Evolutionary conservation across 2,888 invertebrate species (phyloP).

Genomic region (Sialis fuliginosa): DNA sequence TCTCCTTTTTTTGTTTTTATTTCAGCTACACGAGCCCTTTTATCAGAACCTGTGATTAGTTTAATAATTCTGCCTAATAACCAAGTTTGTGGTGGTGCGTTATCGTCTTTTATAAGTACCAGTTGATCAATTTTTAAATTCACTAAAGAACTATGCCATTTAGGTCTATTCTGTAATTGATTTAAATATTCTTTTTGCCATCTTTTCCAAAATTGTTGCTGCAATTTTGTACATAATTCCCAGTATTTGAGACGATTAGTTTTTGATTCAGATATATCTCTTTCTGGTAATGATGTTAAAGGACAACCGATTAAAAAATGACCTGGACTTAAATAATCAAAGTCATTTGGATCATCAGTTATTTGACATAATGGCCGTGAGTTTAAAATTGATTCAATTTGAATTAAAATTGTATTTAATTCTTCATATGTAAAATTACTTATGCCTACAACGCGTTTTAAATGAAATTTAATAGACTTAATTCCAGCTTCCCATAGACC

Average conservation of each 20-base stretch:
- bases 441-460: conserved; percentile 11
- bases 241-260: background rate
- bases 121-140: background rate
- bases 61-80: background rate
- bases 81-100: background rate
- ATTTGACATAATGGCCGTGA: conserved; percentile 11
- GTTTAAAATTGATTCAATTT: conserved; percentile 13
- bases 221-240: conserved; percentile 12
- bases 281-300: conserved; percentile 7
- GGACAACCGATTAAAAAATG: conserved; percentile 6
- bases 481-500: conserved; percentile 15
- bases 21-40: background rate
- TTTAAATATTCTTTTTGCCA: conserved; percentile 1
- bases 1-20: background rate
- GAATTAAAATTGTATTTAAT: conserved; percentile 10
- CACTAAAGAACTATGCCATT: background rate
- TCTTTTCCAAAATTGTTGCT: conserved; percentile 16
- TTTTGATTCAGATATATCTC: background rate
- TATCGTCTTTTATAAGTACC: background rate
- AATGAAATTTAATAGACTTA: conserved; percentile 13
- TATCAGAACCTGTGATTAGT: background rate
- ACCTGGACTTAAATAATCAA: conserved; percentile 4
- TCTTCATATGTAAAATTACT: conserved; percentile 11
- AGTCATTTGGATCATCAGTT: conserved; percentile 3
- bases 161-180: background rate